Evolutionary conservation across 2,113 vertebrate genomes (phyloP), one percentile per base, ranked within the genome.

Genomic region (Sphaerodactylus townsendi): DNA sequence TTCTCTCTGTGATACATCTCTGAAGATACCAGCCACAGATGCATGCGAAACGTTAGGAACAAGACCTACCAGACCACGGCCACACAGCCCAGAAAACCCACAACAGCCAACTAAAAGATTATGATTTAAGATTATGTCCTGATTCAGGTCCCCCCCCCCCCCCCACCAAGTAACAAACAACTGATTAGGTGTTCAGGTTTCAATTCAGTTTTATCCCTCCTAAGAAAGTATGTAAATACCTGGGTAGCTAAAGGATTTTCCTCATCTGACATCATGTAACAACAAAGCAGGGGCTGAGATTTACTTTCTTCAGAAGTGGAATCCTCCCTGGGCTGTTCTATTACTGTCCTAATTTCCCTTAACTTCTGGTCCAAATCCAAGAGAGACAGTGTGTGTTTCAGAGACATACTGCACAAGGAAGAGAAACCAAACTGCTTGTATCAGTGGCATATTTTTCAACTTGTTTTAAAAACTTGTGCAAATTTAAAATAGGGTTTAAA

Each of bases 181-280:
- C 11, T n/a, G 35, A 66, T 13, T 13, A 10, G 4, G 33, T 15
- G 10, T 66, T 56, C 65, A 44, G 25, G 28, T 37, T 62, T 28
- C 8, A 5, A 21, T 35, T 69, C n/a, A 68, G 14, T n/a, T 56
- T 4, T 21, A 59, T 21, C n/a, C 6, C 64, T 28, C 13, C 6
- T 3, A 21, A 68, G 90, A 62, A 62, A 90, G 15, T 37, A 70
- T 90, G 73, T 9, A 89, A 76, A 25, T 90, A 99, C 99, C 98
- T 99, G 99, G 64, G 95, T 95, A n/a, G 97, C 96, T 70, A 99
- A 95, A 1, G 97, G 97, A 76, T 96, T 96, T 94, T 99, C 98
- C 87, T 98, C 98, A 88, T 98, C 98, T 39, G 99, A 96, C 96
- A 99, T 97, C 97, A 99, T 95, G 92, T 98, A 99, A 86, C 95